Evolutionary conservation across 2,113 vertebrate genomes (phyloP), one percentile per base, ranked within the genome.

Genomic region (Callipepla squamata): DNA sequence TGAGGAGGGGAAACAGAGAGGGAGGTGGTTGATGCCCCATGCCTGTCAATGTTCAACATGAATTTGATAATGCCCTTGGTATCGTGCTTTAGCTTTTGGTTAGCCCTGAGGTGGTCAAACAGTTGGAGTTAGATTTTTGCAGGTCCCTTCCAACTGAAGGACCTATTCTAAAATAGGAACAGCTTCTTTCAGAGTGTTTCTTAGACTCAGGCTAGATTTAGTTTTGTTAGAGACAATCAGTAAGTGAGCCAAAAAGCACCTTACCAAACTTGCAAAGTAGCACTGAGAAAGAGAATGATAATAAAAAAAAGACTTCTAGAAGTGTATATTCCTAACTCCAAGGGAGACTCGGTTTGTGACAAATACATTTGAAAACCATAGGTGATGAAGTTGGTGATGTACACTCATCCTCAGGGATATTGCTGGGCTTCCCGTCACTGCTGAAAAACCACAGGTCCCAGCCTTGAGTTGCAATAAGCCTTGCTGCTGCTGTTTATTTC

Each of bases 351-450:
- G 18, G 8, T 36, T 81, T 40, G 42, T 44, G 63, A 80, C 53
- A 67, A 84, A 19, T 17, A 22, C 0, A 0, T 48, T 79, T 59
- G 57, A 63, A 72, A 87, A 42, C 68, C 12, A 67, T 6, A 62
- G 53, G 34, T 62, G 50, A 51, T 40, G n/a, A 53, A 74, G 15
- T 44, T 58, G n/a, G 36, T 72, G 44, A 11, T 5, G 3, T 69
- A 9, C 1, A 1, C 26, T 44, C 57, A 4, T 6, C 13, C 45
- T 30, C 1, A 0, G 73, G 28, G 32, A 11, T 58, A 19, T 20
- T 14, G 0, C 13, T 65, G 8, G 17, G 2, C 55, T 80, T 79
- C 45, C 42, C 8, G 3, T 26, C 7, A 0, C 53, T 74, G 21
- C 47, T 78, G 21, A 78, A 5, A 70, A 50, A 50, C 20, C 7